Conservation (phyloP, 2,113 vertebrate species). For the Formicarius rufipectus region DNA sequence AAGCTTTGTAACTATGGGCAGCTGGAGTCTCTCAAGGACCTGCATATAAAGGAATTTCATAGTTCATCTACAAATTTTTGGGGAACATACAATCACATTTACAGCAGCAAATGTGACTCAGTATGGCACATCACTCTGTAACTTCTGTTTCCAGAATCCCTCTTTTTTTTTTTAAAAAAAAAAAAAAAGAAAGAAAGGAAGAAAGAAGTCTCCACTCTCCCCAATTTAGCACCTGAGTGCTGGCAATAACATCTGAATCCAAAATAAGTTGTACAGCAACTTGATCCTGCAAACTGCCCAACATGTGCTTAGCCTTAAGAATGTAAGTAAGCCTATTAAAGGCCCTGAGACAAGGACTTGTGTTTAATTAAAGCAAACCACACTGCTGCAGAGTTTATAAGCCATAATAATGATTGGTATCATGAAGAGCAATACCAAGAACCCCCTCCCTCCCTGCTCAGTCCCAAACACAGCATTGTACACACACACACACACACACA, state of each 20-base stretch:
- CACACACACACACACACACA: not conserved
- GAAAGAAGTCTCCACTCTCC: not conserved
- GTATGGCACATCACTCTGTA: not conserved
- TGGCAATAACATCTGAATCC: not conserved
- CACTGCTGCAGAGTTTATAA: not conserved
- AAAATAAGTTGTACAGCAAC: conserved; percentile 33
- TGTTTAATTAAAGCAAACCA: conserved; percentile 10
- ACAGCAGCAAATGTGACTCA: not conserved
- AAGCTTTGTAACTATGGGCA: not conserved
- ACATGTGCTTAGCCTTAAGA: not conserved
- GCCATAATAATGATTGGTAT: not conserved
- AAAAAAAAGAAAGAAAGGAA: not conserved
- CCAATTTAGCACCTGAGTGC: not conserved
- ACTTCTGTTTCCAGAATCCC: not conserved
- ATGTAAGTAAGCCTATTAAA: not conserved
- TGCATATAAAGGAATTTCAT: not conserved
- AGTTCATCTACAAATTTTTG: not conserved
- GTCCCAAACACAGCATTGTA: not conserved
- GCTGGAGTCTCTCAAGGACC: not conserved
- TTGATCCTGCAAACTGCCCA: not conserved
- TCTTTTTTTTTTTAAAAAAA: not conserved
- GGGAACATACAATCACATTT: not conserved
- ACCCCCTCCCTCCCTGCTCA: not conserved
- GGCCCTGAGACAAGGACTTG: not conserved
- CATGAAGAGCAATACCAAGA: not conserved